Evolutionary conservation across 2,888 invertebrate genomes (phyloP).

Genomic region (Rutpela maculata): DNA sequence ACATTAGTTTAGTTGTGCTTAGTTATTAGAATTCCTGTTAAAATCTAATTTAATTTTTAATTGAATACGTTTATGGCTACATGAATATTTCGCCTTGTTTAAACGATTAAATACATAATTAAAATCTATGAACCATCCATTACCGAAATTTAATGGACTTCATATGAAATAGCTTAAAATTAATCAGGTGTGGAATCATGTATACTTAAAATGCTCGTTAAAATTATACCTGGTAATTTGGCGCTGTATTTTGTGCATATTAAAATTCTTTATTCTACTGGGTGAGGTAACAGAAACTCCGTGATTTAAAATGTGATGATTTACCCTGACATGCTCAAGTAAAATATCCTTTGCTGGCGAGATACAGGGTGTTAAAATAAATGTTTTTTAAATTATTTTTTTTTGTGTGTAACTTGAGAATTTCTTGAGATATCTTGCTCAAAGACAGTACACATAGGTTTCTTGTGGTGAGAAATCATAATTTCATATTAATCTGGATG

Average conservation of each 20-base stretch:
- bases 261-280: not conserved
- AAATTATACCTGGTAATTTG: not conserved
- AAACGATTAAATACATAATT: not conserved
- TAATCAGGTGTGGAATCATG: not conserved
- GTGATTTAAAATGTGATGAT: no score
- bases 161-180: not conserved
- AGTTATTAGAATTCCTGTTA: constrained; percentile 16
- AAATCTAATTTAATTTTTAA: constrained; percentile 33
- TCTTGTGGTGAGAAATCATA: no score
- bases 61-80: constrained; percentile 5
- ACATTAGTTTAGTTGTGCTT: not conserved
- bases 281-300: no score
- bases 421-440: no score
- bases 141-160: not conserved
- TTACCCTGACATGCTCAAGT: no score
- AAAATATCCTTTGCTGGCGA: no score
- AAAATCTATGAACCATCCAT: not conserved
- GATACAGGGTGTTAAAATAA: no score
- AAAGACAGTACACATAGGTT: no score
- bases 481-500: no score
- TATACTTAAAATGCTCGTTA: not conserved
- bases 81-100: not conserved
- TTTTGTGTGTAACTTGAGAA: no score
- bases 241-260: not conserved
- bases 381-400: no score